Evolutionary conservation across 2,797 vertebrate genomes (phyloP).

Genomic region (Syngnathus acus): DNA sequence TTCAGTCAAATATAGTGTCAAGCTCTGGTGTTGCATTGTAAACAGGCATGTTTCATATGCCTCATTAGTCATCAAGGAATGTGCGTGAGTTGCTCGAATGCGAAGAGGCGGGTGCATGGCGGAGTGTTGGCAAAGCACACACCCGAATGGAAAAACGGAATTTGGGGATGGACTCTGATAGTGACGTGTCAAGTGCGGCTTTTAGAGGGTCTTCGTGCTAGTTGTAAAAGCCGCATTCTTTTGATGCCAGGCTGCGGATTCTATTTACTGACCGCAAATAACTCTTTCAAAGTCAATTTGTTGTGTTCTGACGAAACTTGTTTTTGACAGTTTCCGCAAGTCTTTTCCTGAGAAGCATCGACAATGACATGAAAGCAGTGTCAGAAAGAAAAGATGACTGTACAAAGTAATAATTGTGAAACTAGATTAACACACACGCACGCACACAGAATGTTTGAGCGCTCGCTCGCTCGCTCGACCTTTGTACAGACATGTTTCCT

Average conservation of each 20-base stretch:
- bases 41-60: slow-evolving; percentile 10
- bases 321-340: background rate
- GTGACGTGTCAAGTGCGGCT: slow-evolving; percentile 1
- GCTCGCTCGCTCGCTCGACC: background rate
- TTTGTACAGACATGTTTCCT: slow-evolving; percentile 17
- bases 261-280: background rate
- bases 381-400: too few species aligned
- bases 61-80: slow-evolving; percentile 32
- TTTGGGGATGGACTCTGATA: slow-evolving; percentile 10
- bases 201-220: background rate
- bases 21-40: slow-evolving; percentile 1
- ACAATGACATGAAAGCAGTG: background rate
- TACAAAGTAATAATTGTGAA: too few species aligned
- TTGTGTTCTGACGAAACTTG: background rate
- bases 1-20: background rate
- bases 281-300: background rate
- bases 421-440: too few species aligned
- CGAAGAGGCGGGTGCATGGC: background rate
- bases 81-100: background rate
- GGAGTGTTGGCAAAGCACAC: slow-evolving; percentile 1
- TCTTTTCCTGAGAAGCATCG: background rate
- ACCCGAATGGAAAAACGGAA: slow-evolving; percentile 12
- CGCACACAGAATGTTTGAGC: background rate
- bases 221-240: slow-evolving; percentile 16
- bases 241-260: slow-evolving; percentile 5